phyloP scores from a whole-genome alignment of 2,113 vertebrate genomes.

The Raphicerus campestris region DNA sequence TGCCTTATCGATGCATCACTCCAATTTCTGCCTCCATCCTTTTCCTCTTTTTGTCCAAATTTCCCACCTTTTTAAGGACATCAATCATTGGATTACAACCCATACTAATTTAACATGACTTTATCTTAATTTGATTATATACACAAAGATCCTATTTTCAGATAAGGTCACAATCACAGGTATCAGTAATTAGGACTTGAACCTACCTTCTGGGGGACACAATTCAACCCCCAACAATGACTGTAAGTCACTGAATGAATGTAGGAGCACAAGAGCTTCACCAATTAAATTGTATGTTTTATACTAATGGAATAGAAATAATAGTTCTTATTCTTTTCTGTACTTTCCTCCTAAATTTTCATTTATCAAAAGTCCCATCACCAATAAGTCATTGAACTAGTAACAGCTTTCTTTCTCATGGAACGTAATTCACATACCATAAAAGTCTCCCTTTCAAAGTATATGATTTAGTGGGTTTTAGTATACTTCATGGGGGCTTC shows the following conservation, averaged over 20 bases:
- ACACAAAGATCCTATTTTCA: not conserved
- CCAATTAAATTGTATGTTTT: not conserved
- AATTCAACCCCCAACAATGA: not conserved
- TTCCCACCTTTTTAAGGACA: not conserved
- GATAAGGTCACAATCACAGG: not conserved
- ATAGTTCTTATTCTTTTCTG: not conserved
- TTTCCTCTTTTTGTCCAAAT: not conserved
- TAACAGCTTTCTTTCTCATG: not conserved
- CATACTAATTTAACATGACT: not conserved
- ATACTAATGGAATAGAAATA: not conserved
- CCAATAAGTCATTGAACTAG: not conserved
- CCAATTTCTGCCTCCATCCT: not conserved
- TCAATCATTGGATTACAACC: not conserved
- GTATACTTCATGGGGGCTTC: not conserved
- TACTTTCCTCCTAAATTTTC: not conserved
- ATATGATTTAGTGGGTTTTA: not conserved
- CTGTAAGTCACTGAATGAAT: not conserved
- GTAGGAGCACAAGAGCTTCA: not conserved
- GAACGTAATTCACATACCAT: not conserved
- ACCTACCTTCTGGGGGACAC: not conserved
- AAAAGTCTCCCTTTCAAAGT: not conserved
- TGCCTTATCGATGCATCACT: not conserved
- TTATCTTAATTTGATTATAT: not conserved
- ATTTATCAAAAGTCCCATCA: not conserved
- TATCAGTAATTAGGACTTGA: not conserved